These are phyloP conservation scores for Amiota minor DNA, from an alignment of 2,888 invertebrate species.

Conservation along the genomic window DNA sequence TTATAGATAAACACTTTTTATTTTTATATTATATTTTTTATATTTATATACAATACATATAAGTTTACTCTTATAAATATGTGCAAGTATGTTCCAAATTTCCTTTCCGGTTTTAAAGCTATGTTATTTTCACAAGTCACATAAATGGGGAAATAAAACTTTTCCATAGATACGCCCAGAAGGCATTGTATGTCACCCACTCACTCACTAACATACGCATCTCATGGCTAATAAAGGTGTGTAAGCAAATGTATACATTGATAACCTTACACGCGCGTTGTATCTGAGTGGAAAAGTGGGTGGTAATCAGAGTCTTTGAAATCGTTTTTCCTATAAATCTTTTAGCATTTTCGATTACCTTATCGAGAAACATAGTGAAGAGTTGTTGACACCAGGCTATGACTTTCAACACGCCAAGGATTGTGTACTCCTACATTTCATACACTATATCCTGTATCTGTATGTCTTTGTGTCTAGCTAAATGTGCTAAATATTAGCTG, in stretches of 20 bases:
- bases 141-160: background rate
- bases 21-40: too few relatives aligned
- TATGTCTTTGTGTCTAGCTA: background rate
- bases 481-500: conserved; percentile 19
- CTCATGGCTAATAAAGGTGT: conserved; percentile 14
- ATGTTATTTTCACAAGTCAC: background rate
- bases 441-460: background rate
- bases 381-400: conserved; percentile 39
- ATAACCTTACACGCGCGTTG: background rate
- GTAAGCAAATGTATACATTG: background rate
- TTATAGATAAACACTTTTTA: too few relatives aligned
- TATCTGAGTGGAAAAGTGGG: background rate
- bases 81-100: conserved; percentile 1
- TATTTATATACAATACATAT: background rate
- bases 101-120: background rate
- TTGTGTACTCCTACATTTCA: background rate
- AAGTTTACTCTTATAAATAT: background rate
- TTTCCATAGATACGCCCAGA: conserved; percentile 4
- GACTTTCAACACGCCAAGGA: conserved; percentile 39
- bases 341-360: conserved; percentile 57
- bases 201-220: background rate
- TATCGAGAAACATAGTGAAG: conserved; percentile 56
- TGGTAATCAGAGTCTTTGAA: background rate
- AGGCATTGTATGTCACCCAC: background rate
- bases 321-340: conserved; percentile 19